These are phyloP conservation scores for Tadarida brasiliensis DNA, from an alignment of 2,797 vertebrate genomes.

Conservation along the genomic window DNA sequence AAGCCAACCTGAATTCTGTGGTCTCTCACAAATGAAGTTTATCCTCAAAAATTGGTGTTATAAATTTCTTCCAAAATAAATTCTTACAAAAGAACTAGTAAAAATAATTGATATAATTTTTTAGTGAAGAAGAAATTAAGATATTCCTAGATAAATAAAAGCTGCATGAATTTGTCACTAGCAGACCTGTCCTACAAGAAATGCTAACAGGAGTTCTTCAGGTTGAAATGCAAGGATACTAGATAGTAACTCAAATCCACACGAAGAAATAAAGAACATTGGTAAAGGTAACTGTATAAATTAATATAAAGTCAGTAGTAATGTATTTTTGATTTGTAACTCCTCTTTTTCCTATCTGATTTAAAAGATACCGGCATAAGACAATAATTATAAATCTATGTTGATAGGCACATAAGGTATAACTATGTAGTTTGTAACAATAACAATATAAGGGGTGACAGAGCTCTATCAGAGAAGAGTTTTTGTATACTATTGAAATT, in stretches of 20 bases:
- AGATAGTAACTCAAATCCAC: conserved; percentile 16
- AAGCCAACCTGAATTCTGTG: not conserved
- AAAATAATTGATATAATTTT: conserved; percentile 1
- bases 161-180: not conserved
- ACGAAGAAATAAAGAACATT: conserved; percentile 12
- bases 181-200: not conserved
- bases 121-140: not conserved
- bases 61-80: conserved; percentile 20
- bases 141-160: conserved; percentile 25
- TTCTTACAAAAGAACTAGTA: conserved; percentile 3
- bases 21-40: not conserved
- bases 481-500: conserved; percentile 49
- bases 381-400: conserved; percentile 10
- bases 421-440: not conserved
- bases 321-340: conserved; percentile 9
- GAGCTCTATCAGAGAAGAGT: not conserved
- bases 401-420: not conserved
- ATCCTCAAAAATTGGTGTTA: not conserved
- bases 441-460: not conserved
- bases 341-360: conserved; percentile 16
- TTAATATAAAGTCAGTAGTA: conserved; percentile 21
- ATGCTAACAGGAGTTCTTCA: not conserved
- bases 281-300: not conserved
- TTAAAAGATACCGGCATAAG: conserved; percentile 17
- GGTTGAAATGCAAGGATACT: not conserved